Base-by-base conservation (phyloP, 2,113 vertebrate species). In the Cololabis saira region DNA sequence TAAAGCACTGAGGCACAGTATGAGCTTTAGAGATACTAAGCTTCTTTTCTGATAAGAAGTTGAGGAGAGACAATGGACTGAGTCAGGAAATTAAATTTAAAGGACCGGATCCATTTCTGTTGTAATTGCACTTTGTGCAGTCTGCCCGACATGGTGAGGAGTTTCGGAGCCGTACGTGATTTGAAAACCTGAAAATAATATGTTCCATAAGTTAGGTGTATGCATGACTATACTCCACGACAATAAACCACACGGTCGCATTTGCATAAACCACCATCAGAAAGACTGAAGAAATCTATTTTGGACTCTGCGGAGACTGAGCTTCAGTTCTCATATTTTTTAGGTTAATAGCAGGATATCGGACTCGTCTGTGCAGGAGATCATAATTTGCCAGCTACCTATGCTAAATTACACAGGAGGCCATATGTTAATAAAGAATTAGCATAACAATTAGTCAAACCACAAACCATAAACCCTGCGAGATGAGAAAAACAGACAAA, bases 271-370 rank as follows among this genome's bases (percentile, higher is more conserved):
- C 47, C 19, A 68, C 53, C 54, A 54, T 49, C 43, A 53, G 24
- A 67, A 16, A 37, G 61, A 59, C 68, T 53, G 37, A 49, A 67
- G 71, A 57, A 65, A 80, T 66, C 45, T 55, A 49, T 53, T 73
- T 52, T 64, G 52, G 65, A 74, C 59, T 56, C 61, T 44, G 47
- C 47, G 54, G 60, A 67, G 59, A 67, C 61, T 55, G 40, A 8
- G 74, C 65, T 62, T 73, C 42, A 37, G 54, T 67, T 71, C 21
- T 65, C 64, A 52, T 45, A 63, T 73, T 70, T n/a, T 67, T 24
- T 56, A 49, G 64, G 57, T 72, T 83, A 85, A 88, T 72, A 68
- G 43, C 61, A 68, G 60, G 67, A 19, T 71, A 83, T 81, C 66
- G 63, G 44, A 48, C 15, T 51, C 18, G 16, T 52, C 48, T 52